A percentile compares a stretch with the other conserved stretches of the same genome.
phyloP scores from a whole-genome alignment of 2,888 invertebrate genomes.

The Lochmaea capreae region DNA sequence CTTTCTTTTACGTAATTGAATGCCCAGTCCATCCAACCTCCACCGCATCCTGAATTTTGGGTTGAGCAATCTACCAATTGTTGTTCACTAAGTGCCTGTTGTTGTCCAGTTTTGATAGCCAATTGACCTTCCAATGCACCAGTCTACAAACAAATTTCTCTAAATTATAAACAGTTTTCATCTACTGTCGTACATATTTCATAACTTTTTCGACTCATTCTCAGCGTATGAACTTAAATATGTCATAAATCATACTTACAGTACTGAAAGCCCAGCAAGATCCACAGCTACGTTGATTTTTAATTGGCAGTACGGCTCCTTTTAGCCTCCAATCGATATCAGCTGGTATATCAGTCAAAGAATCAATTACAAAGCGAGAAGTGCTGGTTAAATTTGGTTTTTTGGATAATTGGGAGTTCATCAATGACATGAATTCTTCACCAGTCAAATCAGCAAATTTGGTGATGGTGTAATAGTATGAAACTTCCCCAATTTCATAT shows the following conservation, averaged over 20 bases:
- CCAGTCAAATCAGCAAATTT: conserved; percentile 22
- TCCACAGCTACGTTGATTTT: conserved; percentile 20
- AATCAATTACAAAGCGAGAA: neutral
- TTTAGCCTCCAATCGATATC: conserved; percentile 23
- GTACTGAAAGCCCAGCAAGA: conserved; percentile 27
- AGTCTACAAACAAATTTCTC: conserved; percentile 69
- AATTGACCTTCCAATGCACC: conserved; percentile 90
- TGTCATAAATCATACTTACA: conserved; percentile 11
- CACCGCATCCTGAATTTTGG: conserved; percentile 87
- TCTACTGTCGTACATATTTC: too few species aligned
- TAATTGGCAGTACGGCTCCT: conserved; percentile 18
- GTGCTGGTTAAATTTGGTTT: conserved; percentile 1
- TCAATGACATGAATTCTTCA: conserved; percentile 18
- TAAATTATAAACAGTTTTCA: too few species aligned
- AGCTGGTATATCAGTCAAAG: neutral
- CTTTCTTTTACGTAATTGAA: conserved; percentile 82
- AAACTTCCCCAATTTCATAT: conserved; percentile 16
- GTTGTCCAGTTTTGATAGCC: conserved; percentile 79
- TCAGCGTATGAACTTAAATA: too few species aligned
- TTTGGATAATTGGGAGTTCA: conserved; percentile 16
- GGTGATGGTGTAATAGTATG: conserved; percentile 18
- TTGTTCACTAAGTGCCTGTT: conserved; percentile 85
- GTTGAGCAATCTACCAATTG: conserved; percentile 82
- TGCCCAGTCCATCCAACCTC: conserved; percentile 81
- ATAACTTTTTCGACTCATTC: too few species aligned